Conservation (phyloP, 1,140 invertebrate species). For the Laupala kohalensis region DNA sequence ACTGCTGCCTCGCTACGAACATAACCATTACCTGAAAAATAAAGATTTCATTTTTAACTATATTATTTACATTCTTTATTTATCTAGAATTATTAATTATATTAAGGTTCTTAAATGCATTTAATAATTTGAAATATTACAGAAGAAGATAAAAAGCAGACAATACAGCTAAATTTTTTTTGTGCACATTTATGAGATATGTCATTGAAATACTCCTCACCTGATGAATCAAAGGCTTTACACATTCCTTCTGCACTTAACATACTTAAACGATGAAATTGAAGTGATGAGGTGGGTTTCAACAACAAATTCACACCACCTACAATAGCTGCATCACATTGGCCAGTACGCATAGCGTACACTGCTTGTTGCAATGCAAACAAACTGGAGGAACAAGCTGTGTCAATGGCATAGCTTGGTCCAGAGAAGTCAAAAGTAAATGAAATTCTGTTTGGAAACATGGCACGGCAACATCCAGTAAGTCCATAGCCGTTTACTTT, state of each 20-base stretch:
- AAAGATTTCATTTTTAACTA: background rate
- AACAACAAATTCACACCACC: slow-evolving; percentile 65
- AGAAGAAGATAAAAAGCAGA: background rate
- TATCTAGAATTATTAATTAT: background rate
- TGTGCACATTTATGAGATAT: background rate
- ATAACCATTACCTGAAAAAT: slow-evolving; percentile 60
- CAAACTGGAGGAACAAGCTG: slow-evolving; percentile 88
- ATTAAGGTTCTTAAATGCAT: background rate
- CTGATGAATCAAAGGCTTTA: slow-evolving; percentile 83
- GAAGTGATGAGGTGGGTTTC: slow-evolving; percentile 78
- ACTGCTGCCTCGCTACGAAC: slow-evolving; percentile 80
- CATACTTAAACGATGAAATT: slow-evolving; percentile 87
- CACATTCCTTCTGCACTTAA: slow-evolving; percentile 77
- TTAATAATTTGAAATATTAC: background rate
- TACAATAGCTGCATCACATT: slow-evolving; percentile 87
- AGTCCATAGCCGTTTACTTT: slow-evolving; percentile 81
- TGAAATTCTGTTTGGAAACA: slow-evolving; percentile 93
- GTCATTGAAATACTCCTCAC: slow-evolving; percentile 26
- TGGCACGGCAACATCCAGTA: slow-evolving; percentile 81
- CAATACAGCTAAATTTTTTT: too few species aligned
- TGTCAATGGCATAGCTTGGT: slow-evolving; percentile 86
- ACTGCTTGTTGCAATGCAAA: slow-evolving; percentile 80
- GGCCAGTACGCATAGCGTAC: slow-evolving; percentile 61
- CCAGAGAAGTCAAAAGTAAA: slow-evolving; percentile 88
- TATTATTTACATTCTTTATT: background rate